Conservation (phyloP, 2,113 vertebrate species). For the Gadus chalcogrammus region DNA sequence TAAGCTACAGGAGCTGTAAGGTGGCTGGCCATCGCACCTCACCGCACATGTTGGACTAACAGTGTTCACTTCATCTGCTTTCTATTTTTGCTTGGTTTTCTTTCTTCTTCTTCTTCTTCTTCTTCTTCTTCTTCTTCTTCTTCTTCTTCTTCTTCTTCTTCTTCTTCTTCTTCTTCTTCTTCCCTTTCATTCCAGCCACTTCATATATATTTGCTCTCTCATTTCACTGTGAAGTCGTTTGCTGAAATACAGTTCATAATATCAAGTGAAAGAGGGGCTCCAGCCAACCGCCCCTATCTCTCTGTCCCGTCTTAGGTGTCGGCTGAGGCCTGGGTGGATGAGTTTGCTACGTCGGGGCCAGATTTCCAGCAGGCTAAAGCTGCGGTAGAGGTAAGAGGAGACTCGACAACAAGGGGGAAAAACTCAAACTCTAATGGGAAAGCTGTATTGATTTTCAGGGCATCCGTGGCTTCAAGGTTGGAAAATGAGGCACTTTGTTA, state of each 20-base stretch:
- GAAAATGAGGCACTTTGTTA: background rate
- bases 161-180: conserved; percentile 36
- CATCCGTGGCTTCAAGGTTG: background rate
- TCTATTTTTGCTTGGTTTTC: background rate
- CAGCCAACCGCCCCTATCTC: conserved; percentile 18
- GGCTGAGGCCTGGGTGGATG: conserved; percentile 95
- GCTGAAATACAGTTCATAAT: conserved; percentile 5
- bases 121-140: conserved; percentile 34
- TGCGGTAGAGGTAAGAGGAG: conserved; percentile 87
- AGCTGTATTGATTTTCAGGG: background rate
- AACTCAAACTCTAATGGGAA: background rate
- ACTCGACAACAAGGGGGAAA: too few relatives aligned
- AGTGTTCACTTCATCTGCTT: background rate
- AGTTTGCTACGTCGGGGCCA: conserved; percentile 81
- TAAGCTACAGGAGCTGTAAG: too few relatives aligned
- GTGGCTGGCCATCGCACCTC: too few relatives aligned
- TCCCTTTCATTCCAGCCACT: conserved; percentile 45
- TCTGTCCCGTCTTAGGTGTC: conserved; percentile 70
- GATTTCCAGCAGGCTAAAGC: conserved; percentile 96
- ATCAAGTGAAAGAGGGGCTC: background rate
- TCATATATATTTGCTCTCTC: conserved; percentile 30
- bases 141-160: conserved; percentile 40
- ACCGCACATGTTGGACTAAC: too few relatives aligned
- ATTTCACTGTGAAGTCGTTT: conserved; percentile 21
- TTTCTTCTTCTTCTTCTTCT: conserved; percentile 38